Evolutionary conservation across 2,888 invertebrate genomes (phyloP).

Genomic region (Emmelina monodactyla): DNA sequence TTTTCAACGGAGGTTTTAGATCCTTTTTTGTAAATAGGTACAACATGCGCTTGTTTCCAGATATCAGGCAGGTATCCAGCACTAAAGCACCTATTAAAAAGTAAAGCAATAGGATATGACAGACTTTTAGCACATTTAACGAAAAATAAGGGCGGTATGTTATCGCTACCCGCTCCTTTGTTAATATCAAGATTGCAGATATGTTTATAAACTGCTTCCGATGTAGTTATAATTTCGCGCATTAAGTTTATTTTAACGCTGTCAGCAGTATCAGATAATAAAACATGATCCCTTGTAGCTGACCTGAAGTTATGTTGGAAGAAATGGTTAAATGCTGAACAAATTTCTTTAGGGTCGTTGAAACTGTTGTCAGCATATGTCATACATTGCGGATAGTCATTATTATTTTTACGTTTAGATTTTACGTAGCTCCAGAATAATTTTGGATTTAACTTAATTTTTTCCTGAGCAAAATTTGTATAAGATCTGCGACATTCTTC

Average conservation of each 20-base stretch:
- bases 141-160: not conserved
- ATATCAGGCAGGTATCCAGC: conserved; percentile 3
- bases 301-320: not conserved
- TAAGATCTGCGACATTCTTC: not conserved
- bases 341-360: not conserved
- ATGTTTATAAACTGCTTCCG: not conserved
- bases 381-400: too few species aligned
- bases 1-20: conserved; percentile 3
- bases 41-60: conserved; percentile 6
- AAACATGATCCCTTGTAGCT: not conserved
- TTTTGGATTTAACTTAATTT: not conserved
- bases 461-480: not conserved
- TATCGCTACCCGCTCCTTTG: not conserved
- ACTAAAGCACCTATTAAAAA: conserved; percentile 1
- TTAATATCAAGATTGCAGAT: not conserved
- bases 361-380: not conserved
- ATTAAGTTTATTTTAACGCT: not conserved
- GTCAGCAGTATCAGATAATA: not conserved
- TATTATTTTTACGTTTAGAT: too few species aligned
- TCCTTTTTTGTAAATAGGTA: conserved; percentile 7
- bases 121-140: not conserved
- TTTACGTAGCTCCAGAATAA: not conserved
- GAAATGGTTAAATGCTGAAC: not conserved
- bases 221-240: not conserved
- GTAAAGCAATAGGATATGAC: not conserved